Conservation (phyloP, 2,888 invertebrate species). For the Ecdyonurus torrentis region DNA sequence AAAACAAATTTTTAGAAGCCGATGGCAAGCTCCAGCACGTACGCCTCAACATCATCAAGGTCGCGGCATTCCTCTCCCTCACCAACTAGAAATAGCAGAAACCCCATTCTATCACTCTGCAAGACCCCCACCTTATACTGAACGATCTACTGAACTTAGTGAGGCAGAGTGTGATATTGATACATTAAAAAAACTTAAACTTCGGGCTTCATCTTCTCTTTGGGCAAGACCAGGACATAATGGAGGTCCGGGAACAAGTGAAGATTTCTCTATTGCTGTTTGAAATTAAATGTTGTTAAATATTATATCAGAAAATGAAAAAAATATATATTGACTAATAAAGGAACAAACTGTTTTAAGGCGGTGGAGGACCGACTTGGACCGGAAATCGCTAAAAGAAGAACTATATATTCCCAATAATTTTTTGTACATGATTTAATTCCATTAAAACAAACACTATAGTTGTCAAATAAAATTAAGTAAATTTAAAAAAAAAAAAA, state of each 20-base stretch:
- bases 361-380: no score
- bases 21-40: neutral
- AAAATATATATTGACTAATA: no score
- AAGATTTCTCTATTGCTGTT: conserved; percentile 56
- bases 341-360: no score
- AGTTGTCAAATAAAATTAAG: no score
- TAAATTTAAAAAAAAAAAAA: no score
- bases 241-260: conserved; percentile 31
- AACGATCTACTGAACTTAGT: conserved; percentile 34
- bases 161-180: conserved; percentile 59
- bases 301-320: no score
- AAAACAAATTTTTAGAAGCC: neutral
- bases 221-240: conserved; percentile 42
- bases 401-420: no score
- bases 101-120: conserved; percentile 15
- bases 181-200: conserved; percentile 51
- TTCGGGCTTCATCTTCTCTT: conserved; percentile 48
- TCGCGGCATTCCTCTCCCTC: neutral
- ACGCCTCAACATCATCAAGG: neutral
- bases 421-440: no score
- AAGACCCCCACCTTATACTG: conserved; percentile 22
- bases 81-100: conserved; percentile 13
- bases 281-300: no score
- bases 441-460: no score
- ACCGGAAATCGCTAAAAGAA: no score